Evolutionary conservation across 2,797 vertebrate genomes (phyloP).

Genomic region (Melanotaenia pygmaea): DNA sequence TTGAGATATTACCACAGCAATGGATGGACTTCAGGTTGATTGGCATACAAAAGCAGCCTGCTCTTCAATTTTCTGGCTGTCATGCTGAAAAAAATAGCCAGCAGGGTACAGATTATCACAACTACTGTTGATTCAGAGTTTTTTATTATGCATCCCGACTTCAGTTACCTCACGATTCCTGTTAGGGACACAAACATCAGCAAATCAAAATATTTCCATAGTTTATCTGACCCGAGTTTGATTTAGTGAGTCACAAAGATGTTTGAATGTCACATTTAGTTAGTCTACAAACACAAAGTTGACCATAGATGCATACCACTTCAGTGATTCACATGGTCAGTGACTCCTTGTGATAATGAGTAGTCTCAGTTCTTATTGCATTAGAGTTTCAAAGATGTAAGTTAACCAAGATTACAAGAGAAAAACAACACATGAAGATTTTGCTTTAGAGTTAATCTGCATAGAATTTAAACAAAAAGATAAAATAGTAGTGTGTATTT

Average conservation of each 20-base stretch:
- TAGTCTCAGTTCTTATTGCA: neutral
- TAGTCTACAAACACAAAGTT: constrained; percentile 7
- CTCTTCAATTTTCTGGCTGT: neutral
- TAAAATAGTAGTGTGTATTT: constrained; percentile 14
- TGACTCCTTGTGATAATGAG: neutral
- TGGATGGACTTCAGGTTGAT: neutral
- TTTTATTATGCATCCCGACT: constrained; percentile 27
- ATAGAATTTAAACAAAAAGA: neutral
- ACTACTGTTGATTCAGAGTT: constrained; percentile 31
- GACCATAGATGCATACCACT: neutral
- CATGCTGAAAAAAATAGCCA: neutral
- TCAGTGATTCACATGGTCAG: neutral
- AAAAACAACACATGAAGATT: neutral
- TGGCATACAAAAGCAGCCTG: neutral
- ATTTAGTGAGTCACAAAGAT: constrained; percentile 36
- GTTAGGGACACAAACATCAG: neutral
- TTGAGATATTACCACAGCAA: neutral
- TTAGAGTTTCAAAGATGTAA: neutral
- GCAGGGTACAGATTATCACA: constrained; percentile 10
- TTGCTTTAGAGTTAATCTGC: neutral
- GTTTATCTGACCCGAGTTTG: constrained; percentile 33
- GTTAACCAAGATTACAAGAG: neutral
- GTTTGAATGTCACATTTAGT: constrained; percentile 14
- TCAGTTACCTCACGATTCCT: constrained; percentile 1
- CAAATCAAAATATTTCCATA: constrained; percentile 47